A percentile compares a stretch with the other conserved stretches of the same genome.
phyloP scores from a whole-genome alignment of 2,797 vertebrate species.

The Phrynocephalus forsythii region DNA sequence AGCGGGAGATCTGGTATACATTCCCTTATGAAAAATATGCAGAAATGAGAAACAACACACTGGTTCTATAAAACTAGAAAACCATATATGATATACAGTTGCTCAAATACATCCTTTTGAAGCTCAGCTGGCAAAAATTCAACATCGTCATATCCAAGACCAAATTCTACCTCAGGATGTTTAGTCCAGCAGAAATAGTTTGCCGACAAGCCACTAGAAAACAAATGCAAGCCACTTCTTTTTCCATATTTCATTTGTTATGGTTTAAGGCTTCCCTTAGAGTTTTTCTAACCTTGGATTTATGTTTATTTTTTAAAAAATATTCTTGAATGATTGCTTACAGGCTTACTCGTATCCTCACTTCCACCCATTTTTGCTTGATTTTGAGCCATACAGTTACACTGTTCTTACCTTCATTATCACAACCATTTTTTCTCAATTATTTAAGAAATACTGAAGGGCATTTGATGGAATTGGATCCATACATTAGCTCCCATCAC shows the following conservation, averaged over 20 bases:
- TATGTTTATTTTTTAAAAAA: not conserved
- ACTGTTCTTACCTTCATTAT: not conserved
- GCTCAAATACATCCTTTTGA: not conserved
- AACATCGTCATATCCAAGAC: not conserved
- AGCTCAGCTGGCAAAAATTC: not conserved
- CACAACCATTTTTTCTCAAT: not conserved
- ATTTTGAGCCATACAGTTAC: not conserved
- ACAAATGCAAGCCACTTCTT: not conserved
- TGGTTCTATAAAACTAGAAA: not conserved
- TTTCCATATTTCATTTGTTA: not conserved
- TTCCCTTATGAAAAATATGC: not conserved
- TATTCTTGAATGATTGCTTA: not conserved
- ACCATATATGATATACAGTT: not conserved
- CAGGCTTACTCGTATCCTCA: no score
- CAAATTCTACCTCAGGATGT: not conserved
- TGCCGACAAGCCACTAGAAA: not conserved
- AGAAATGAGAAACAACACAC: not conserved
- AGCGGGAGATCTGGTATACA: not conserved
- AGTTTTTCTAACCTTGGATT: not conserved
- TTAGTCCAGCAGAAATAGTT: not conserved
- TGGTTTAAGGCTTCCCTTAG: not conserved
- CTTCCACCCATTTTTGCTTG: not conserved
- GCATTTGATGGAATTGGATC: not conserved
- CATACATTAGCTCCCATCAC: no score
- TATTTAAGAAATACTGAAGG: not conserved